A percentile compares a stretch with the other conserved stretches of the same genome.
These are phyloP conservation scores for Brachypodius melanocephalos DNA, from an alignment of 2,113 vertebrate species.

Conservation along the genomic window DNA sequence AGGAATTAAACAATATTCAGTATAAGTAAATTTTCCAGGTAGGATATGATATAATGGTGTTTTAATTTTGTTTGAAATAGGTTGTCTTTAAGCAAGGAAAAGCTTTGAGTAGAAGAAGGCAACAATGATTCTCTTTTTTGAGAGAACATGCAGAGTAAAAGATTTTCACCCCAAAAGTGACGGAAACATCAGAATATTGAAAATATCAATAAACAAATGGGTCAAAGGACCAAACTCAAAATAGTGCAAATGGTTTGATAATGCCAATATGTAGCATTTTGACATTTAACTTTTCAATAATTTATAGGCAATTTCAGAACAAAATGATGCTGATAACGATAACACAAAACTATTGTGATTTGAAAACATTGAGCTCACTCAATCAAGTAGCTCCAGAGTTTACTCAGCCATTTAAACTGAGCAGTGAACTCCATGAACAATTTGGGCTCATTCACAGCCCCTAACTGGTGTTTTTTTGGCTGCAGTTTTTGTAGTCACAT, in stretches of 20 bases:
- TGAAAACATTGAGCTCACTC: not conserved
- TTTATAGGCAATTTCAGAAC: not conserved
- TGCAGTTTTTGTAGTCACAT: not conserved
- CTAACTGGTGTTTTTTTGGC: not conserved
- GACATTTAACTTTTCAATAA: not conserved
- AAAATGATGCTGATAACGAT: not conserved
- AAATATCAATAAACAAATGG: not conserved
- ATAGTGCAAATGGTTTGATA: not conserved
- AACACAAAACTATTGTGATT: not conserved
- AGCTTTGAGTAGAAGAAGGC: not conserved
- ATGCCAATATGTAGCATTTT: not conserved
- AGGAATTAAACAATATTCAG: not conserved
- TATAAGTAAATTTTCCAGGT: not conserved
- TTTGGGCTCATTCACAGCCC: not conserved
- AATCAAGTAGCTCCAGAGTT: not conserved
- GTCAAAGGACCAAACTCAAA: not conserved
- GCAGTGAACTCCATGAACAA: not conserved
- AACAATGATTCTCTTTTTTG: not conserved
- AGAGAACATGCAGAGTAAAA: not conserved
- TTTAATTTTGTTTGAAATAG: not conserved
- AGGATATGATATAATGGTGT: not conserved
- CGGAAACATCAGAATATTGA: not conserved
- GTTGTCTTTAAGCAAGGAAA: not conserved
- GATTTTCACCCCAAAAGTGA: not conserved
- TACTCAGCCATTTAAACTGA: not conserved